A percentile compares a stretch with the other conserved stretches of the same genome.
These are phyloP conservation scores for Rhinatrema bivittatum DNA, from an alignment of 2,797 vertebrate species.

Conservation along the genomic window DNA sequence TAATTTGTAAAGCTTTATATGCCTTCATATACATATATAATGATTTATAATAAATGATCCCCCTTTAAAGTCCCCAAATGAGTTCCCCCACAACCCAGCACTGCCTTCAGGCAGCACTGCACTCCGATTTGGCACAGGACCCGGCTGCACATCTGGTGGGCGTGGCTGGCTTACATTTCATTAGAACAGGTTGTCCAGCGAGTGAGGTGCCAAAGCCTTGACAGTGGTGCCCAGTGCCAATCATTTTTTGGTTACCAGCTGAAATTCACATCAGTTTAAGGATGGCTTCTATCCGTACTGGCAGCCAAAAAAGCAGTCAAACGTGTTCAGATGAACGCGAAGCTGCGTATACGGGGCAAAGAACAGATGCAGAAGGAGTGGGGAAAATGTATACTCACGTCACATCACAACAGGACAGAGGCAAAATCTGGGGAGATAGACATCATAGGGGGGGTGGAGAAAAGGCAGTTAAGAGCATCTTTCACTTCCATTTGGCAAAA, in stretches of 20 bases:
- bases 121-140: slow-evolving; percentile 56
- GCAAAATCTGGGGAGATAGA: too few relatives aligned
- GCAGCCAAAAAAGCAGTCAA: slow-evolving; percentile 41
- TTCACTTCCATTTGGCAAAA: neutral
- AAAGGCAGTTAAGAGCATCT: neutral
- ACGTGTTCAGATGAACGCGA: slow-evolving; percentile 24
- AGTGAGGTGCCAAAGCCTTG: slow-evolving; percentile 53
- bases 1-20: too few relatives aligned
- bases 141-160: slow-evolving; percentile 64
- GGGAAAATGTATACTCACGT: slow-evolving; percentile 41
- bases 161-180: slow-evolving; percentile 63
- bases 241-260: slow-evolving; percentile 55
- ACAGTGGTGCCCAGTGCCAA: slow-evolving; percentile 49
- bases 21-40: too few relatives aligned
- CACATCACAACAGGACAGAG: slow-evolving; percentile 27
- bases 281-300: slow-evolving; percentile 55
- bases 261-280: slow-evolving; percentile 39
- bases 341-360: slow-evolving; percentile 27
- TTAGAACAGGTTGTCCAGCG: slow-evolving; percentile 56
- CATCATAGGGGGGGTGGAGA: too few relatives aligned
- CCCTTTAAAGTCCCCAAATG: too few relatives aligned
- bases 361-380: slow-evolving; percentile 38
- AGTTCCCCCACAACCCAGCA: too few relatives aligned
- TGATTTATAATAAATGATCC: too few relatives aligned
- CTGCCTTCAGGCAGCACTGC: too few relatives aligned